Base-by-base conservation (phyloP, 2,797 vertebrate genomes). In the Brachymystax lenok region DNA sequence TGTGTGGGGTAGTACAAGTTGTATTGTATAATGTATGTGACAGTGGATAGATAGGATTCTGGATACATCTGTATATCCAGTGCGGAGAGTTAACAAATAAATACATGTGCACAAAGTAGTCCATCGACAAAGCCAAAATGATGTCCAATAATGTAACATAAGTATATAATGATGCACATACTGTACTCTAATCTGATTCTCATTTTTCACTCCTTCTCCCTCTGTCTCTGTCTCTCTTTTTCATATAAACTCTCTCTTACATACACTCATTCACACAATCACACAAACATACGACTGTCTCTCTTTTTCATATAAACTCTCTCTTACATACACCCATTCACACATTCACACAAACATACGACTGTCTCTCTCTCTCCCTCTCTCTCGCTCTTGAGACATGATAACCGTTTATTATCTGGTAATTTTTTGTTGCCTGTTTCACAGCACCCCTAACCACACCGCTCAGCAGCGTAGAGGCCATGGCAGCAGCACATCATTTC, bases 401-500 rank as follows among this genome's bases (percentile, higher is more conserved):
- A 59, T 19, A n/a, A 59, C 6, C 56, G n/a, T n/a, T 59, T 21
- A 21, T 12, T 61, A n/a, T 61, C n/a, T 19, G 14, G 16, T 19
- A 61, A 3, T 61, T 3, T 59, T n/a, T n/a, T 2, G n/a, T 30
- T 71, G 73, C 71, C 74, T 28, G 56, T 81, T 80, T 74, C 35
- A 86, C 76, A 83, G 75, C 40, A 81, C 86, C 84, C 76, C 46
- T 87, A 90, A 88, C 80, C 86, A 79, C 81, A 70, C 61, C 50
- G 28, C 71, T 76, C 75, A 54, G 77, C 71, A 84, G 75, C 71
- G 84, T 82, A 74, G 78, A 85, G 81, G 78, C 84, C 80, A 73
- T 78, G 80, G 75, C 81, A 33, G 71, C n/a, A 74, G 81, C 84
- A 81, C 87, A 86, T 86, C 85, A 82, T 80, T 84, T 86, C 85